Evolutionary conservation across 2,113 vertebrate genomes (phyloP).

Genomic region (Accipiter virgatus): DNA sequence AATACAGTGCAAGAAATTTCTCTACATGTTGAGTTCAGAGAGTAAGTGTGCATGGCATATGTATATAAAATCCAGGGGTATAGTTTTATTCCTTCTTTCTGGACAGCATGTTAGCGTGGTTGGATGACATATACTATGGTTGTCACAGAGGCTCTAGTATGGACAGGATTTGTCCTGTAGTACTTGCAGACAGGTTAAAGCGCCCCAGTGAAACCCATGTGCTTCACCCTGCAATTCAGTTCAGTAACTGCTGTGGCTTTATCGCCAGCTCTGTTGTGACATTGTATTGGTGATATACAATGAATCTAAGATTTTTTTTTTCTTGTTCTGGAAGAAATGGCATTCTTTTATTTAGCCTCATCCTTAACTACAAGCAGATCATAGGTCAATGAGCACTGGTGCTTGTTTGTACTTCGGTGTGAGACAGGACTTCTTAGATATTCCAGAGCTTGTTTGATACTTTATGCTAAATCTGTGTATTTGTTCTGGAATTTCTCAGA

Average conservation of each 20-base stretch:
- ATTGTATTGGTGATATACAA: background rate
- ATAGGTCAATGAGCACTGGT: background rate
- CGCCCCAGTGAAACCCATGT: accelerated
- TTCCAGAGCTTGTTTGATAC: background rate
- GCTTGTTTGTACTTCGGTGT: background rate
- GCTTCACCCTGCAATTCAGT: background rate
- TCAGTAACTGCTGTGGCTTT: background rate
- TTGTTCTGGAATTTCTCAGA: background rate
- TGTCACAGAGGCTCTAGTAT: background rate
- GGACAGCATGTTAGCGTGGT: accelerated
- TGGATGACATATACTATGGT: background rate
- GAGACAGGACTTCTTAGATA: background rate
- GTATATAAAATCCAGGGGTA: background rate
- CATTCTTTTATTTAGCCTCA: background rate
- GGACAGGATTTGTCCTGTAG: background rate
- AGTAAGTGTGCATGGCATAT: conserved; percentile 59
- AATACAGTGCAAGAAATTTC: conserved; percentile 76
- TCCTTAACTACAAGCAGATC: background rate
- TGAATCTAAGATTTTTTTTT: background rate
- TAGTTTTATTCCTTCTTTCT: background rate
- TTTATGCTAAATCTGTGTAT: background rate
- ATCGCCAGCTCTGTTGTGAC: background rate
- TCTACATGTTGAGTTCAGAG: conserved; percentile 76
- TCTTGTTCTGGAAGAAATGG: background rate
- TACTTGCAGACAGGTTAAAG: background rate